Conservation (phyloP, 64 coral and sea anemone genomes). For the Stichodactyla helianthus region DNA sequence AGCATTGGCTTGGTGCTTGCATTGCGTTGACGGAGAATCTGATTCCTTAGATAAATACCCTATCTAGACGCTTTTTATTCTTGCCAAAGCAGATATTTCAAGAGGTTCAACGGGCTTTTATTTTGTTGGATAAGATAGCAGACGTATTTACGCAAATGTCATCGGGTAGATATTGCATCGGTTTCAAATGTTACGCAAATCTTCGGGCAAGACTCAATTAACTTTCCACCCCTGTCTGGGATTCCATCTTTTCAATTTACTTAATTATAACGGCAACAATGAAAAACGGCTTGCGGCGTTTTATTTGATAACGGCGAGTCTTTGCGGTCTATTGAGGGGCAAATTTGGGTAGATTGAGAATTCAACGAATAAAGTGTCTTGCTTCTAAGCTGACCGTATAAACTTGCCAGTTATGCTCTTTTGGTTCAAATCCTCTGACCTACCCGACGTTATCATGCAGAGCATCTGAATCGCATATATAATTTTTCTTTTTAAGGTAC, state of each 20-base stretch:
- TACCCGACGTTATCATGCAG: too few species aligned
- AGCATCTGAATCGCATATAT: too few species aligned
- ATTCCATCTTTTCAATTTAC: background rate
- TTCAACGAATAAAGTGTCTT: background rate
- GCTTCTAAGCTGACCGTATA: background rate
- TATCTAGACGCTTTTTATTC: background rate
- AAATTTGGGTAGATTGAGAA: background rate
- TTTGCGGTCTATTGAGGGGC: background rate
- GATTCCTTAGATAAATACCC: background rate
- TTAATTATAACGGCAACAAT: background rate
- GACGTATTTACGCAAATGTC: background rate
- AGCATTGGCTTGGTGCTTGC: background rate
- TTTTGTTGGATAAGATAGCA: slow-evolving; percentile 1
- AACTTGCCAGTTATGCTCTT: too few species aligned
- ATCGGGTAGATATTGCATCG: background rate
- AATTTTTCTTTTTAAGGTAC: too few species aligned
- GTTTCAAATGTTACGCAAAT: slow-evolving; percentile 5
- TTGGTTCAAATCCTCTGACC: too few species aligned
- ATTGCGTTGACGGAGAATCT: background rate
- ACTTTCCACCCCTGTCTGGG: background rate
- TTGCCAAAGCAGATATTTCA: background rate
- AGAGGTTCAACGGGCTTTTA: background rate
- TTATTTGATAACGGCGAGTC: background rate
- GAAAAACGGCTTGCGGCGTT: background rate
- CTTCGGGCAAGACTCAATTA: background rate